Percentiles rank a stretch among this genome's conserved stretches.
These are phyloP conservation scores for Plusia festucae DNA, from an alignment of 2,888 invertebrate species.

Conservation along the genomic window DNA sequence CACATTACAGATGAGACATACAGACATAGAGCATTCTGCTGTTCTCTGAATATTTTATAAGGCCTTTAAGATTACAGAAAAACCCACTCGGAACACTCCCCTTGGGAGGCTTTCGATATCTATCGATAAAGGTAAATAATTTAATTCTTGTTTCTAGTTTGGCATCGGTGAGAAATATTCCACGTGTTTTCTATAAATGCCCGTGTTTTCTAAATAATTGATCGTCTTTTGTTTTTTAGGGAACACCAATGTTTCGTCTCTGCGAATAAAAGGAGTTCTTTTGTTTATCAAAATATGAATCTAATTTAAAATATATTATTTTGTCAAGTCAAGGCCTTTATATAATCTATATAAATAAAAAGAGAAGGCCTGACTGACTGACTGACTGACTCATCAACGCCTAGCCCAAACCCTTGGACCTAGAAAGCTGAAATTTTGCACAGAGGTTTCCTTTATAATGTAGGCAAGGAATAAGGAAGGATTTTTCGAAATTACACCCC, in stretches of 20 bases:
- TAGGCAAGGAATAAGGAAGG: too few species aligned
- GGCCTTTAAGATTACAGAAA: constrained; percentile 72
- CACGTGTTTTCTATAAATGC: constrained; percentile 12
- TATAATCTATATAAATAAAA: too few species aligned
- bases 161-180: constrained; percentile 34
- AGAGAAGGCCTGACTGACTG: too few species aligned
- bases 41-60: constrained; percentile 76
- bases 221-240: constrained; percentile 4
- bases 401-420: too few species aligned
- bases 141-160: constrained; percentile 53
- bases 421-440: too few species aligned
- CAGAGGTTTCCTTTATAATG: too few species aligned
- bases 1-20: constrained; percentile 38
- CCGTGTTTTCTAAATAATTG: constrained; percentile 19
- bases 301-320: too few species aligned
- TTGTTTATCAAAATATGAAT: too few species aligned
- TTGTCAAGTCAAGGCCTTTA: too few species aligned
- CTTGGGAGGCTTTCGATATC: constrained; percentile 48
- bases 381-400: too few species aligned
- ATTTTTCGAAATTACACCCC: too few species aligned
- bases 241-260: background rate
- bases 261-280: too few species aligned
- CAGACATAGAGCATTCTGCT: constrained; percentile 68
- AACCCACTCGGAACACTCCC: constrained; percentile 63
- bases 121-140: constrained; percentile 60